Percentiles rank a stretch among this genome's conserved stretches.
Evolutionary conservation across 2,797 vertebrate species (phyloP).

Genomic region (Pseudochirops cupreus): DNA sequence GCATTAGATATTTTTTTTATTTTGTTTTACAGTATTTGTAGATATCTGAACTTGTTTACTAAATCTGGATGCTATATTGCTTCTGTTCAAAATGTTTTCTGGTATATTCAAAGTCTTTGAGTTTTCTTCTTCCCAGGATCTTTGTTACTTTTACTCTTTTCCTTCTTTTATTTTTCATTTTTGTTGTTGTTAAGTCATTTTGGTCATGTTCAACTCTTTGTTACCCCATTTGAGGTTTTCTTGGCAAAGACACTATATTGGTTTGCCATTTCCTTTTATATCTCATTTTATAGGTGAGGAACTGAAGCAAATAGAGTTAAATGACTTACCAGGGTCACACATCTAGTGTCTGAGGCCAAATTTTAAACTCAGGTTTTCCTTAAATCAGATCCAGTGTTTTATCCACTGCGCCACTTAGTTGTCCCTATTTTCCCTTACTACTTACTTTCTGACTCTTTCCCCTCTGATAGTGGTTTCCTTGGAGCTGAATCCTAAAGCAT

Average conservation of each 20-base stretch:
- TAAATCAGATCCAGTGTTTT: background rate
- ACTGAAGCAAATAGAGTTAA: background rate
- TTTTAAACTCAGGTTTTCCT: background rate
- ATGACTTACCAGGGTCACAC: background rate
- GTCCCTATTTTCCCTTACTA: background rate
- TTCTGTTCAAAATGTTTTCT: background rate
- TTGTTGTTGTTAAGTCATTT: background rate
- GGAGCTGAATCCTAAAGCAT: background rate
- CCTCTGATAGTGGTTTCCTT: background rate
- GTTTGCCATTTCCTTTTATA: background rate
- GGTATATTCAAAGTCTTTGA: background rate
- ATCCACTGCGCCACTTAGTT: background rate
- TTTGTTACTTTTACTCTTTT: background rate
- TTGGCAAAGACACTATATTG: background rate
- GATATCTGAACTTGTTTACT: background rate
- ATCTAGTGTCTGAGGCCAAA: background rate
- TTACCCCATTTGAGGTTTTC: background rate
- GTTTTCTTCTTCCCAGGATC: background rate
- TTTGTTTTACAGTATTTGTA: background rate
- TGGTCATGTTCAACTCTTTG: background rate
- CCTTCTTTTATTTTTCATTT: background rate
- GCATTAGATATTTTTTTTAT: background rate
- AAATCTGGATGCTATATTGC: background rate
- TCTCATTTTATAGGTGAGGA: background rate
- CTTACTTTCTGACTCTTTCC: background rate